A percentile compares a stretch with the other conserved stretches of the same genome.
These are phyloP conservation scores for Halcyon smyrnensis DNA, from an alignment of 2,797 vertebrate species.

Conservation along the genomic window DNA sequence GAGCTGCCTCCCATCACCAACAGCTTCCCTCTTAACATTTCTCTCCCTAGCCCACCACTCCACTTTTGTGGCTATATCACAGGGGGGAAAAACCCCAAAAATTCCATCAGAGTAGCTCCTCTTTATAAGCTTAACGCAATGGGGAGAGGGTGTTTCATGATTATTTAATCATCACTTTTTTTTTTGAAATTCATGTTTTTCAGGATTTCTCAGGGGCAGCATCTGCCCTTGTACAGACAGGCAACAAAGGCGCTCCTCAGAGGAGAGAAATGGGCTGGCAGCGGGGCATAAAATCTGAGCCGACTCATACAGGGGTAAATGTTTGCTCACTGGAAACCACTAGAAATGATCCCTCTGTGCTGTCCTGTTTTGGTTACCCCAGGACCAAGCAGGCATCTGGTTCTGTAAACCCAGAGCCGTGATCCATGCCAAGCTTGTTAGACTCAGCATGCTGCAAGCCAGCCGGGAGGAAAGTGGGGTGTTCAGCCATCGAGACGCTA, in stretches of 20 bases:
- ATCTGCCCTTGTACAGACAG: background rate
- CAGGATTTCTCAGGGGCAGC: background rate
- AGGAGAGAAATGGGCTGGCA: background rate
- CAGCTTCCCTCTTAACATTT: background rate
- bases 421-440: background rate
- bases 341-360: background rate
- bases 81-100: too few relatives aligned
- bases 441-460: background rate
- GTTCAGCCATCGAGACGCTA: background rate
- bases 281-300: background rate
- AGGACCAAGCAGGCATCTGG: background rate
- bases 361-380: background rate
- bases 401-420: background rate
- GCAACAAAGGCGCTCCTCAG: background rate
- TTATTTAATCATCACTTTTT: background rate
- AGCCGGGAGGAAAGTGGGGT: accelerated
- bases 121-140: background rate
- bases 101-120: too few relatives aligned
- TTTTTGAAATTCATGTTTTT: background rate
- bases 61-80: too few relatives aligned
- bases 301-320: background rate
- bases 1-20: background rate
- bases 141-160: accelerated
- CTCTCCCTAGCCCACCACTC: background rate
- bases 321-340: background rate